phyloP scores from a whole-genome alignment of 2,113 vertebrate genomes.

The Nerophis lumbriciformis region DNA sequence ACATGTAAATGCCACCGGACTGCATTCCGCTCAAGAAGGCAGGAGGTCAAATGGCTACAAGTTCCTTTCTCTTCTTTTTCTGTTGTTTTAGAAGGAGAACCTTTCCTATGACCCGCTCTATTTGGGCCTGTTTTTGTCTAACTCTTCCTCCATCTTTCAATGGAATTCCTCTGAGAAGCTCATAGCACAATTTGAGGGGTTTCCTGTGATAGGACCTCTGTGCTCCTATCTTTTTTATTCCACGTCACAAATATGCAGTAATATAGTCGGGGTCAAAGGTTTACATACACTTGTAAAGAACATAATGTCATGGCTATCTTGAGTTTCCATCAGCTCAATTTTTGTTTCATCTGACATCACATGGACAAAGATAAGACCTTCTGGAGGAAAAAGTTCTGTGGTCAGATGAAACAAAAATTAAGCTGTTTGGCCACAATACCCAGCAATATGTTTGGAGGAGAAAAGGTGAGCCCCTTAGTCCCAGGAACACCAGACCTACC shows the following conservation, averaged over 20 bases:
- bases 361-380: too few relatives aligned
- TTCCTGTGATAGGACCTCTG: slow-evolving; percentile 91
- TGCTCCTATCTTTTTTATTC: slow-evolving; percentile 65
- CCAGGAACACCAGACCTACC: too few relatives aligned
- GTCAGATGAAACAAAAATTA: too few relatives aligned
- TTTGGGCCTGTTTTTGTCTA: slow-evolving; percentile 32
- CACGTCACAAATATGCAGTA: slow-evolving; percentile 34
- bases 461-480: too few relatives aligned
- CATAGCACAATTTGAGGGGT: slow-evolving; percentile 98
- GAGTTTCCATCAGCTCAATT: too few relatives aligned
- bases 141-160: slow-evolving; percentile 11
- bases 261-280: too few relatives aligned
- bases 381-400: too few relatives aligned
- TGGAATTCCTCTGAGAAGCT: slow-evolving; percentile 68
- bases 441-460: too few relatives aligned
- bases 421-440: too few relatives aligned
- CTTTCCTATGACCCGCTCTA: slow-evolving; percentile 22
- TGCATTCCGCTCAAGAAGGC: slow-evolving; percentile 63
- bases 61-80: slow-evolving; percentile 63
- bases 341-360: too few relatives aligned
- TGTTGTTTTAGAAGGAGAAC: slow-evolving; percentile 64
- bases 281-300: too few relatives aligned
- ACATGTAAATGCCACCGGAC: slow-evolving; percentile 68
- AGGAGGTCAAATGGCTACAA: slow-evolving; percentile 62
- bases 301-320: too few relatives aligned